These are phyloP conservation scores for Intellagama lesueurii DNA, from an alignment of 2,797 vertebrate species.

Conservation along the genomic window DNA sequence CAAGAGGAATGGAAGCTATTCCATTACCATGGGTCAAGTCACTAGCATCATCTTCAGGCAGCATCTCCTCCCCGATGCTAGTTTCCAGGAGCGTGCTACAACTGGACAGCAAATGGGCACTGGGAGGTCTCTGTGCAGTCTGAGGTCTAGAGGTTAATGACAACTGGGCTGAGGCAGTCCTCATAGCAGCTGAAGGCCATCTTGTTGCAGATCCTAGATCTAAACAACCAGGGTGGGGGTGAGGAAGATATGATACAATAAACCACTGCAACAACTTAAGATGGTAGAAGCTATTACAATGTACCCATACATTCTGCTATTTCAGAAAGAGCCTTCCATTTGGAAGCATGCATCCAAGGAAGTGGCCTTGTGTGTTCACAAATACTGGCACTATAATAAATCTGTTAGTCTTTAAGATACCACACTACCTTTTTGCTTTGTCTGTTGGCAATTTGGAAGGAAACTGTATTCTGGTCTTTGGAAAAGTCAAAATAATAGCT, in stretches of 20 bases:
- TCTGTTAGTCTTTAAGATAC: too few relatives aligned
- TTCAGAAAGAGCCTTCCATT: not conserved
- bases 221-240: slow-evolving; percentile 33
- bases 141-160: slow-evolving; percentile 46
- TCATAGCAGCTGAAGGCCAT: slow-evolving; percentile 65
- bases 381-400: too few relatives aligned
- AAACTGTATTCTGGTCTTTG: not conserved
- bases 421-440: too few relatives aligned
- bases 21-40: slow-evolving; percentile 88
- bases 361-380: too few relatives aligned
- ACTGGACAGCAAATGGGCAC: slow-evolving; percentile 55
- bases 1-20: slow-evolving; percentile 33
- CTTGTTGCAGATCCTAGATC: slow-evolving; percentile 38
- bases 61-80: slow-evolving; percentile 64
- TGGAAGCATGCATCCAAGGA: too few relatives aligned
- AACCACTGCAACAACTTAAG: slow-evolving; percentile 19
- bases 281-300: not conserved
- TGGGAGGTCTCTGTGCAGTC: slow-evolving; percentile 39
- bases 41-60: slow-evolving; percentile 81
- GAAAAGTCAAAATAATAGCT: not conserved
- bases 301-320: not conserved
- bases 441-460: not conserved
- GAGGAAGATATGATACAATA: not conserved
- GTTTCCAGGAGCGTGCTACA: slow-evolving; percentile 62
- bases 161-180: slow-evolving; percentile 57